Conservation (phyloP, 1,140 invertebrate species). For the Drosophila bocki region DNA sequence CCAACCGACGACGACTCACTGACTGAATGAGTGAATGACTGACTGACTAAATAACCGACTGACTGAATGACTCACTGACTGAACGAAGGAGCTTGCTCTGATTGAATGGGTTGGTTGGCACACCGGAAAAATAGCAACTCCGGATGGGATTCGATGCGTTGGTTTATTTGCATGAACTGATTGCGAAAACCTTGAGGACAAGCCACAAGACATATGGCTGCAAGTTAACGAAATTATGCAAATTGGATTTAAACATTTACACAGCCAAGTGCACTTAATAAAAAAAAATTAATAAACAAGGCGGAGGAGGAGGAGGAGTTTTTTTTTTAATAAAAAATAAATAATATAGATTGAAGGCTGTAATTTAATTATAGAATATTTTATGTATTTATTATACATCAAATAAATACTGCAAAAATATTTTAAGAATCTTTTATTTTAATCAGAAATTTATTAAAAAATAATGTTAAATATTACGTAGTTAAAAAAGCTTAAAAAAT, state of each 20-base stretch:
- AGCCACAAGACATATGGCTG: slow-evolving; percentile 47
- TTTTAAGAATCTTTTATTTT: background rate
- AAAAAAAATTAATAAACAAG: background rate
- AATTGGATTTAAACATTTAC: slow-evolving; percentile 63
- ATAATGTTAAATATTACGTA: too few relatives aligned
- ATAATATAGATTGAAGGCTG: too few relatives aligned
- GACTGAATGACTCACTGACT: background rate
- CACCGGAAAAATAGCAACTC: slow-evolving; percentile 29
- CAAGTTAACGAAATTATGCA: slow-evolving; percentile 57
- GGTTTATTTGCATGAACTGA: slow-evolving; percentile 77
- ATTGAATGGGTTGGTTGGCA: slow-evolving; percentile 4
- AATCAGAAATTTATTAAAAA: background rate
- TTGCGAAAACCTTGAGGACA: slow-evolving; percentile 68
- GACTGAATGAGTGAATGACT: slow-evolving; percentile 10
- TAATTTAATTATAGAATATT: background rate
- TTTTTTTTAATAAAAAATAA: background rate
- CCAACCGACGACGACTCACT: slow-evolving; percentile 19
- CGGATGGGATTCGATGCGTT: slow-evolving; percentile 24
- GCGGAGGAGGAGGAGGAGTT: background rate
- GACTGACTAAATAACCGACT: slow-evolving; percentile 3
- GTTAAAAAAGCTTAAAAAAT: too few relatives aligned
- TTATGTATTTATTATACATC: background rate
- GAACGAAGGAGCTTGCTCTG: background rate
- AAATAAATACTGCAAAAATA: background rate
- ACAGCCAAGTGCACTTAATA: background rate